A percentile compares a stretch with the other conserved stretches of the same genome.
Evolutionary conservation across 2,797 vertebrate genomes (phyloP).

Genomic region (Borostomias antarcticus): DNA sequence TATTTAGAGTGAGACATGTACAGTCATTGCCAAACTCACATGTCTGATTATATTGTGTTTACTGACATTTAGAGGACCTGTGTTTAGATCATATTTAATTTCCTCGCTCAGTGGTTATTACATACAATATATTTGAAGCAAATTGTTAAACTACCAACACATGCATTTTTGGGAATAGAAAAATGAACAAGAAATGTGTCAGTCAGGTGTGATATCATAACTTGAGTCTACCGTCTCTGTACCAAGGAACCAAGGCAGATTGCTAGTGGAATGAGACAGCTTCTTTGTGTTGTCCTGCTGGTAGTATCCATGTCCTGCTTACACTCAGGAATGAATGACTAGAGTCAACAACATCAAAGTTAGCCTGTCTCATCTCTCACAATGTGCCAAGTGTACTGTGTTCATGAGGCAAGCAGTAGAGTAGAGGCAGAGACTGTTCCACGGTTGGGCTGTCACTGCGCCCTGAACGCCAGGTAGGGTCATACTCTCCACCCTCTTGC

Average conservation of each 20-base stretch:
- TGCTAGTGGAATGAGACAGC: constrained; percentile 52
- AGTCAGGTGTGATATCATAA: constrained; percentile 60
- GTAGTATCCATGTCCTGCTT: constrained; percentile 63
- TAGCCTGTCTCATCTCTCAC: constrained; percentile 56
- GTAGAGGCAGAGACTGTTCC: constrained; percentile 58
- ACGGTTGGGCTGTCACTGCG: constrained; percentile 39
- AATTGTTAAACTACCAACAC: constrained; percentile 64
- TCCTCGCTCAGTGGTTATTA: constrained; percentile 63
- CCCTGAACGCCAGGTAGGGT: constrained; percentile 49
- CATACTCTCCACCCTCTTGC: constrained; percentile 49
- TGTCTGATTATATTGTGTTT: constrained; percentile 4
- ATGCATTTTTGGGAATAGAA: constrained; percentile 71
- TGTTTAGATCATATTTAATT: constrained; percentile 14
- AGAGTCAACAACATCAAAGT: constrained; percentile 52
- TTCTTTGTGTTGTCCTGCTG: constrained; percentile 51
- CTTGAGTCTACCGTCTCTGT: constrained; percentile 50
- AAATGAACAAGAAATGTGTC: constrained; percentile 70
- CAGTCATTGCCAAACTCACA: neutral
- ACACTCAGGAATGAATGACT: constrained; percentile 63
- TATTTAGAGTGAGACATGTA: neutral
- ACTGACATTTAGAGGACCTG: constrained; percentile 1
- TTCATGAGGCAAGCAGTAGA: constrained; percentile 66
- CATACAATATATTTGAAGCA: constrained; percentile 73
- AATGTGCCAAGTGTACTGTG: constrained; percentile 56
- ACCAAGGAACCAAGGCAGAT: constrained; percentile 51